Evolutionary conservation across 1,140 invertebrate species (phyloP).

Genomic region (Drosophila leontia): DNA sequence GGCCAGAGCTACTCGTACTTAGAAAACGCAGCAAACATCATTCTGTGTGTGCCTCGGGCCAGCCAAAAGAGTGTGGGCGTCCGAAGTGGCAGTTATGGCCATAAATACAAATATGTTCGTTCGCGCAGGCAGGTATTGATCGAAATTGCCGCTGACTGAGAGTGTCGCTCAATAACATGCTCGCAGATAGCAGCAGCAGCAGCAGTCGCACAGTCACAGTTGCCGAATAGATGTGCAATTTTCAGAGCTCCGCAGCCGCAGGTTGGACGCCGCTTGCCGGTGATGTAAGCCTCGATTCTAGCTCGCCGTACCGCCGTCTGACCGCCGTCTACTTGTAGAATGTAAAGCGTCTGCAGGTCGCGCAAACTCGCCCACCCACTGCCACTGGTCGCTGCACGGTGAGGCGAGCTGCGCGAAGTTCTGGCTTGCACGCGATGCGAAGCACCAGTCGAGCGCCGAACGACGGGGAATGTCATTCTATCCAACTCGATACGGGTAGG

Average conservation of each 20-base stretch:
- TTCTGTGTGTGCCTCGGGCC: slow-evolving; percentile 35
- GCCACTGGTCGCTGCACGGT: slow-evolving; percentile 34
- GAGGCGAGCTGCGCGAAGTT: slow-evolving; percentile 37
- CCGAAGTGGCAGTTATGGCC: slow-evolving; percentile 80
- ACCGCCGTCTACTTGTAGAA: slow-evolving; percentile 44
- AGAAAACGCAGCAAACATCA: slow-evolving; percentile 34
- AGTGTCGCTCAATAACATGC: slow-evolving; percentile 56
- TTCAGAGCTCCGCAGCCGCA: slow-evolving; percentile 36
- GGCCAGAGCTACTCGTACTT: slow-evolving; percentile 18
- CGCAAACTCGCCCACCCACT: slow-evolving; percentile 57
- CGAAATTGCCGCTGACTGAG: slow-evolving; percentile 49
- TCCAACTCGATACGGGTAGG: slow-evolving; percentile 22
- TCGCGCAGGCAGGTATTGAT: slow-evolving; percentile 74
- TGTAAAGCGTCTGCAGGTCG: slow-evolving; percentile 50
- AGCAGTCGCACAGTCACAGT: slow-evolving; percentile 40
- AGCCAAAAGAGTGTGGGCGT: slow-evolving; percentile 59
- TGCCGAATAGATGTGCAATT: slow-evolving; percentile 76
- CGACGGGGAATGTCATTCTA: slow-evolving; percentile 34
- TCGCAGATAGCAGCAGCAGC: slow-evolving; percentile 42
- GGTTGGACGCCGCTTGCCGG: slow-evolving; percentile 37
- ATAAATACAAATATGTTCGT: slow-evolving; percentile 82
- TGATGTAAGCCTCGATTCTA: slow-evolving; percentile 56
- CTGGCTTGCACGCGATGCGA: slow-evolving; percentile 38
- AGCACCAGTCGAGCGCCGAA: slow-evolving; percentile 25
- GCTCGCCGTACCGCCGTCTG: slow-evolving; percentile 31